A percentile compares a stretch with the other conserved stretches of the same genome.
Evolutionary conservation across 2,888 invertebrate genomes (phyloP).

Genomic region (Agrenia bidenticulata): DNA sequence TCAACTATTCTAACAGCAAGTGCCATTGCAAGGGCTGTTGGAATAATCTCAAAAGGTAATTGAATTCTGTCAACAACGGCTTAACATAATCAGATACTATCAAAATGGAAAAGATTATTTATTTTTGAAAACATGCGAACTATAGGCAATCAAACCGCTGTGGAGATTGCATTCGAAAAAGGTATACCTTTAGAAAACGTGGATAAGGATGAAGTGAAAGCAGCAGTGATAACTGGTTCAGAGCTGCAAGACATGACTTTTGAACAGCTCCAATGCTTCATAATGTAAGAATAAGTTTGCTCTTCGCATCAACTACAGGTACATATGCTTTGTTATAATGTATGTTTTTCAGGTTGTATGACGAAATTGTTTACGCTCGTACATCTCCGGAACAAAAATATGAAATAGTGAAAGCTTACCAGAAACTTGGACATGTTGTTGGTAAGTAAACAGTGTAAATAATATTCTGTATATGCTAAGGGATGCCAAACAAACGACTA

Average conservation of each 20-base stretch:
- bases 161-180: constrained; percentile 20
- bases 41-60: constrained; percentile 22
- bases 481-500: no score
- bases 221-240: constrained; percentile 45
- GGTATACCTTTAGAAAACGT: constrained; percentile 53
- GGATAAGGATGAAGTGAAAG: constrained; percentile 41
- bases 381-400: constrained; percentile 18
- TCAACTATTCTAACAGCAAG: no score
- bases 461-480: not conserved
- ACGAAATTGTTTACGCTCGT: constrained; percentile 11
- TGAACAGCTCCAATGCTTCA: constrained; percentile 62
- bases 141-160: constrained; percentile 10
- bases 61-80: no score
- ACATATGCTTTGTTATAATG: no score
- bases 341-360: not conserved
- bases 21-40: constrained; percentile 23
- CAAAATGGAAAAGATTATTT: not conserved
- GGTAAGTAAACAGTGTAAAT: not conserved
- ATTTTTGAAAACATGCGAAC: no score
- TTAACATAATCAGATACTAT: not conserved
- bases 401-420: constrained; percentile 11
- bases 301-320: no score
- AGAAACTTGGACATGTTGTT: constrained; percentile 14
- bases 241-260: constrained; percentile 39
- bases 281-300: constrained; percentile 54